Evolutionary conservation across 2,797 vertebrate species (phyloP).

Genomic region (Rachycentron canadum): DNA sequence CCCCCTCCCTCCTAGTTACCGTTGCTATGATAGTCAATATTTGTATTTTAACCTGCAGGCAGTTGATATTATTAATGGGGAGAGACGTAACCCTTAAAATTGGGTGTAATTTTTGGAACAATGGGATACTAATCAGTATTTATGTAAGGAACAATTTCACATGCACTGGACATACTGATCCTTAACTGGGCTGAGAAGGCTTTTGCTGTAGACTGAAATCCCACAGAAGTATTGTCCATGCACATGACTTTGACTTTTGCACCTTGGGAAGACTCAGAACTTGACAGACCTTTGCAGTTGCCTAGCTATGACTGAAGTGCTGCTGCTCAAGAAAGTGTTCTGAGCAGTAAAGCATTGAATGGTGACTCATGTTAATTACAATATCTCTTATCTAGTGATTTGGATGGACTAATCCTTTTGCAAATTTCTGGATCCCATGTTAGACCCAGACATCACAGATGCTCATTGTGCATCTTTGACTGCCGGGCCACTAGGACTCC

Average conservation of each 20-base stretch:
- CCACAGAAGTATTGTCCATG: neutral
- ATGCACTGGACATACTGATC: neutral
- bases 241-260: neutral
- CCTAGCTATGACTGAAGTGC: neutral
- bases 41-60: no score
- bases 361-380: neutral
- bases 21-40: no score
- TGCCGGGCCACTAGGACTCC: neutral
- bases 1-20: no score
- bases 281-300: neutral
- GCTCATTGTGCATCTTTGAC: neutral
- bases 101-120: neutral
- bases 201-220: neutral
- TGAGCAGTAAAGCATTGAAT: neutral
- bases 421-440: neutral
- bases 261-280: neutral
- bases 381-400: neutral
- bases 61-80: no score
- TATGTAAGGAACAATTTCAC: neutral
- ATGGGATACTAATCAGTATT: neutral
- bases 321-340: neutral
- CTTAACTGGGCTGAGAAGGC: neutral
- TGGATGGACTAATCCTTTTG: constrained; percentile 21
- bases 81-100: no score
- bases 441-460: constrained; percentile 1